Evolutionary conservation across 2,797 vertebrate genomes (phyloP).

Genomic region (Liasis olivaceus): DNA sequence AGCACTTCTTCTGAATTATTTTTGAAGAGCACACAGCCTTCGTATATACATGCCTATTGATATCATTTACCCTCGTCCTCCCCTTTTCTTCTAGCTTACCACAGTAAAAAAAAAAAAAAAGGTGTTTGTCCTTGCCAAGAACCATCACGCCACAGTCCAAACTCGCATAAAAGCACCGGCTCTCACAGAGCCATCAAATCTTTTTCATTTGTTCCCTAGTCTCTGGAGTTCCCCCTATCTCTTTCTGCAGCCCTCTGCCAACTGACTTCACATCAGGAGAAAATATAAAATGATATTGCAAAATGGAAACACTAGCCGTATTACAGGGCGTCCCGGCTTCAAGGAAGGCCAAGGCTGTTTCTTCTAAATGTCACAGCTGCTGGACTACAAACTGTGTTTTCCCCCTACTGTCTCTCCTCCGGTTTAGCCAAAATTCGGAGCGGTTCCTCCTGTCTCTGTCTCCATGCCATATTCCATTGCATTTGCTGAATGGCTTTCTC

Average conservation of each 20-base stretch:
- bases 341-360: constrained; percentile 35
- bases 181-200: constrained; percentile 52
- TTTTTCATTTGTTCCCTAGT: constrained; percentile 54
- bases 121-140: constrained; percentile 53
- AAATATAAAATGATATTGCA: constrained; percentile 51
- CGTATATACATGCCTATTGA: neutral
- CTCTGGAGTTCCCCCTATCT: constrained; percentile 49
- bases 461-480: neutral
- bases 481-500: neutral
- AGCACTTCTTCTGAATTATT: neutral
- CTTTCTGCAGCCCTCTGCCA: constrained; percentile 39
- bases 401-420: rapidly evolving
- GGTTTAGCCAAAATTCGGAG: constrained; percentile 31
- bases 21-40: neutral
- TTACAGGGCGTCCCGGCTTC: constrained; percentile 37
- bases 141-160: constrained; percentile 47
- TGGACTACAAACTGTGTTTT: neutral
- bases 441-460: neutral
- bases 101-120: constrained; percentile 12
- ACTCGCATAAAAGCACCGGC: constrained; percentile 52
- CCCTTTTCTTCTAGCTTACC: neutral
- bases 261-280: constrained; percentile 57
- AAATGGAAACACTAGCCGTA: constrained; percentile 42
- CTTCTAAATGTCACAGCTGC: neutral
- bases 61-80: constrained; percentile 14